Evolutionary conservation across 1,140 invertebrate species (phyloP), one percentile per base, ranked within the genome.

Genomic region (Frieseomelitta varia): DNA sequence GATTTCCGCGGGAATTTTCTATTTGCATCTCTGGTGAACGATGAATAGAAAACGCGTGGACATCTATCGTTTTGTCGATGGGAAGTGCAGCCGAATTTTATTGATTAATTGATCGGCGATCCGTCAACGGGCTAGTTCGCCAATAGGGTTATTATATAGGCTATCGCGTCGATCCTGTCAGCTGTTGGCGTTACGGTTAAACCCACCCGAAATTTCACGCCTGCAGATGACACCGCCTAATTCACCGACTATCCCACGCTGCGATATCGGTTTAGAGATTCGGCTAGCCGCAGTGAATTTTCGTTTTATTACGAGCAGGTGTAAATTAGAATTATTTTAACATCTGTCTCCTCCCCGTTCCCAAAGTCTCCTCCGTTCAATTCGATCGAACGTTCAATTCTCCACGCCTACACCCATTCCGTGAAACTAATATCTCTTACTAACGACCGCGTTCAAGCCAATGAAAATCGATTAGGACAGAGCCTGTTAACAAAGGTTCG

Each of bases 151-250:
- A 79, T 79, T 84, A 84, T 72, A 72, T 79, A 88, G 87, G 79
- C 69, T 86, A 88, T 89, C 87, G 80, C 74, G 84, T 81, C 77
- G 75, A 73, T 82, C 85, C 88, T 86, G 88, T 90, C 88, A 90
- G 89, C 89, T 90, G 88, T 89, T 85, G 85, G 69, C 82, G 65
- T 82, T 85, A 88, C 82, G 85, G 81, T 81, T 75, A 68, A 84
- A 82, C 85, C 79, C 78, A 75, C 56, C 81, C 83, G 82, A 90
- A 90, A 90, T 86, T 90, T 90, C 86, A 90, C 86, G 88, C 79
- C 80, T 84, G 88, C 89, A 90, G 89, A 90, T 90, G 89, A 84
- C 89, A 89, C 83, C 88, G 84, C 79, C 87, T 86, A 83, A 87
- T 85, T 84, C 80, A 83, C 81, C 81, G 78, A 39, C 72, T 56